Evolutionary conservation across 2,113 vertebrate genomes (phyloP), one percentile per base, ranked within the genome.

Genomic region (Calyptommatus sinebrachiatus): DNA sequence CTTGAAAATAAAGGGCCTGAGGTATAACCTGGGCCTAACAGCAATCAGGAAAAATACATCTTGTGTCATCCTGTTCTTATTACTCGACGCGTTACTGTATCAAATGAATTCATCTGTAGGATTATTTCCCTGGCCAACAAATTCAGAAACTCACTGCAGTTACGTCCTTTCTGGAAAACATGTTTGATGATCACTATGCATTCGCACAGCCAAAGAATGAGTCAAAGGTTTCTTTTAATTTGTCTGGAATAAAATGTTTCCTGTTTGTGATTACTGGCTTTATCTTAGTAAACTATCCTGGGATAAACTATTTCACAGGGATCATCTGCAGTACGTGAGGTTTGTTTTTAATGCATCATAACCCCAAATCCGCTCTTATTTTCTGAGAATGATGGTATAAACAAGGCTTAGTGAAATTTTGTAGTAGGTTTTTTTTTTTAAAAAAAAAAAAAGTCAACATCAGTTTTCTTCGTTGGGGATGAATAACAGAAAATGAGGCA

Each of bases 201-300:
- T 73, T 35, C 79, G 28, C 14, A 22, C 72, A 60, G 66, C 66
- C 46, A 81, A 61, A 78, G 66, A 83, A 80, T 82, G 79, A 81
- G 21, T 81, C 81, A 88, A 77, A 72, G 46, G 50, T 29, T 18
- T 79, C 67, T 53, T 83, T 88, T 87, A 83, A 88, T 77, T 35
- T 41, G 48, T 29, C 70, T 46, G 45, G 61, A 29, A 62, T 24
- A 77, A 86, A 5, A 16, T 16, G 21, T 67, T 89, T 87, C 85
- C 71, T 78, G 8, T 87, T 87, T 82, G 69, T 77, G 46, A 71
- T 82, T 86, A 87, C 31, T 82, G 60, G 3, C 35, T 87, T 88
- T 83, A 71, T 67, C 28, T 79, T 82, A 21, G 35, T 82, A 88
- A 81, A 85, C 53, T 65, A 71, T 74, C 81, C 83, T 41, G 28